These are phyloP conservation scores for Peromyscus eremicus DNA, from an alignment of 2,797 vertebrate species.

Conservation along the genomic window DNA sequence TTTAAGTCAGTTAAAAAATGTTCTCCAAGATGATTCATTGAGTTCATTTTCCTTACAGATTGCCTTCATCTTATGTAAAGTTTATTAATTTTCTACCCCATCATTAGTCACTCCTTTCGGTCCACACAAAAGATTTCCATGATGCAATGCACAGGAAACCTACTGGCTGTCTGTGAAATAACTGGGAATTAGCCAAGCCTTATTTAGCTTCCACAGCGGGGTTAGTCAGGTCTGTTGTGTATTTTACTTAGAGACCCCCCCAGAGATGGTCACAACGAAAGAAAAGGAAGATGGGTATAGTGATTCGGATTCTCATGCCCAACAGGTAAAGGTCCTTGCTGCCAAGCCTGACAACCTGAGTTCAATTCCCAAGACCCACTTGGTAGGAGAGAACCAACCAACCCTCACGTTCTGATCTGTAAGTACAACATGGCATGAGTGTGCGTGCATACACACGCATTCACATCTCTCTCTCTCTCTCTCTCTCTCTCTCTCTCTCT, in stretches of 20 bases:
- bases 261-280: neutral
- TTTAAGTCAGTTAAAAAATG: neutral
- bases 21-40: neutral
- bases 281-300: neutral
- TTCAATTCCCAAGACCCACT: neutral
- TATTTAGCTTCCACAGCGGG: neutral
- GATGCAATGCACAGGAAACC: neutral
- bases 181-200: neutral
- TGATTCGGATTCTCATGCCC: neutral
- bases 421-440: neutral
- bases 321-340: neutral
- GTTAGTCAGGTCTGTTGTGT: neutral
- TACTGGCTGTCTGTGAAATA: neutral
- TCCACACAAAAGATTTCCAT: neutral
- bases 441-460: too few relatives aligned
- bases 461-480: neutral
- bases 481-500: too few relatives aligned
- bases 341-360: neutral
- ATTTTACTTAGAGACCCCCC: neutral
- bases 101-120: neutral
- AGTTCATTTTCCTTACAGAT: neutral
- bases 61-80: neutral
- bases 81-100: conserved; percentile 8
- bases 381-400: neutral
- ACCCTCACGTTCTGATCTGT: neutral